A percentile compares a stretch with the other conserved stretches of the same genome.
phyloP scores from a whole-genome alignment of 2,888 invertebrate species.

The Pristionchus entomophagus region DNA sequence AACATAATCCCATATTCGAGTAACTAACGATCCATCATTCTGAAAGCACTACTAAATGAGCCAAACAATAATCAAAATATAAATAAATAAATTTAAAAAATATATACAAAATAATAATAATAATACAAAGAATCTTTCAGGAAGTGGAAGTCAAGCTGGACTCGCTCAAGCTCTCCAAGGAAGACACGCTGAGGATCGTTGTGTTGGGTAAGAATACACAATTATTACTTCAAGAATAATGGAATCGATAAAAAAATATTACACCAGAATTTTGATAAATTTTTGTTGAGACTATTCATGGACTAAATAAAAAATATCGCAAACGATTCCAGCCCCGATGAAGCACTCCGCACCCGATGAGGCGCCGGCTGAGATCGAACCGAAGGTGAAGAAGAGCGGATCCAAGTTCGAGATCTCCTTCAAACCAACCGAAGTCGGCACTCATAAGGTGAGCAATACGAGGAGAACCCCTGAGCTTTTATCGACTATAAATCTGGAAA shows the following conservation, averaged over 20 bases:
- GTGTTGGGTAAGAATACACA: conserved; percentile 66
- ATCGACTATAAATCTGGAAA: no score
- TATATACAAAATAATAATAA: background rate
- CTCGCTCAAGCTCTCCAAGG: conserved; percentile 72
- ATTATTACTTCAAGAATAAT: background rate
- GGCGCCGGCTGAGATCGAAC: conserved; percentile 58
- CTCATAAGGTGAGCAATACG: conserved; percentile 67
- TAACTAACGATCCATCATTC: no score
- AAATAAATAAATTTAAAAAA: no score
- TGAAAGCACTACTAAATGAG: no score
- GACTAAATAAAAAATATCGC: conserved; percentile 31
- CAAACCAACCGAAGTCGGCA: conserved; percentile 89
- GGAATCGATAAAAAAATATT: background rate
- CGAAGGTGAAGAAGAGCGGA: conserved; percentile 72
- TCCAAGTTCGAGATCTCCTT: conserved; percentile 80
- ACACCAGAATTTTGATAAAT: background rate
- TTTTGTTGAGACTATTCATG: no score
- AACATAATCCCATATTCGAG: no score
- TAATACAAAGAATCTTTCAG: conserved; percentile 55
- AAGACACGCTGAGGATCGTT: conserved; percentile 70
- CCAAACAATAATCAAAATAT: no score
- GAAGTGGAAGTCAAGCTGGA: conserved; percentile 73
- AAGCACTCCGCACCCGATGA: conserved; percentile 49
- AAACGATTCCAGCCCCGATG: conserved; percentile 51
- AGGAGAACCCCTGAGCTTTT: no score